These are phyloP conservation scores for Arvicanthis niloticus DNA, from an alignment of 2,113 vertebrate species.

Conservation along the genomic window DNA sequence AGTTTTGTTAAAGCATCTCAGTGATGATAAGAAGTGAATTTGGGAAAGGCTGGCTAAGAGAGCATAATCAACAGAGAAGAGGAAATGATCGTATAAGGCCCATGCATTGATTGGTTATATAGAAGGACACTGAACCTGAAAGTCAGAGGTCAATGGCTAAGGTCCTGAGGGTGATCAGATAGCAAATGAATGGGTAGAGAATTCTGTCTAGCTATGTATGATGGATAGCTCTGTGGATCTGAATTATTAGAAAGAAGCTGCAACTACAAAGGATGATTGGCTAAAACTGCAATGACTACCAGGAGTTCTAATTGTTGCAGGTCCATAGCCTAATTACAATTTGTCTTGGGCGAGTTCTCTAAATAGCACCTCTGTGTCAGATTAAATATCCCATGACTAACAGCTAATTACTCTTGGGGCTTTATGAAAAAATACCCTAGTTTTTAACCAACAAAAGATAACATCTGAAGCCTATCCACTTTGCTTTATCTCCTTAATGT, in stretches of 20 bases:
- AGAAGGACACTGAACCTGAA: not conserved
- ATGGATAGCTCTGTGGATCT: not conserved
- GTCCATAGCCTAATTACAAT: too few relatives aligned
- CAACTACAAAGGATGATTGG: not conserved
- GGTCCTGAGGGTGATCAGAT: not conserved
- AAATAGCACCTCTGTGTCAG: not conserved
- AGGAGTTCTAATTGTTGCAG: not conserved
- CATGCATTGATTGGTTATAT: not conserved
- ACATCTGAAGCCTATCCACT: not conserved
- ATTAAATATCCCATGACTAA: not conserved
- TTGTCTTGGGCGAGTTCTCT: not conserved
- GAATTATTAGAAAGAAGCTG: not conserved
- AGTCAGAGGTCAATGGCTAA: not conserved
- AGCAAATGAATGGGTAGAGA: not conserved
- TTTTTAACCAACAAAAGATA: not conserved
- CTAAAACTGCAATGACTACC: not conserved
- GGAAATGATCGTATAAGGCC: not conserved
- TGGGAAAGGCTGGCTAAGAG: not conserved
- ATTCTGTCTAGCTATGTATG: not conserved
- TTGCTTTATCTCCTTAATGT: not conserved
- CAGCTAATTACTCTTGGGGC: not conserved
- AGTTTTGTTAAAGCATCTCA: not conserved
- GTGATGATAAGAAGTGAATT: not conserved
- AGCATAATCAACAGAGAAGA: not conserved
- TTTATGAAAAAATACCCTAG: not conserved